Base-by-base conservation (phyloP, 2,113 vertebrate genomes). In the Cavia porcellus region DNA sequence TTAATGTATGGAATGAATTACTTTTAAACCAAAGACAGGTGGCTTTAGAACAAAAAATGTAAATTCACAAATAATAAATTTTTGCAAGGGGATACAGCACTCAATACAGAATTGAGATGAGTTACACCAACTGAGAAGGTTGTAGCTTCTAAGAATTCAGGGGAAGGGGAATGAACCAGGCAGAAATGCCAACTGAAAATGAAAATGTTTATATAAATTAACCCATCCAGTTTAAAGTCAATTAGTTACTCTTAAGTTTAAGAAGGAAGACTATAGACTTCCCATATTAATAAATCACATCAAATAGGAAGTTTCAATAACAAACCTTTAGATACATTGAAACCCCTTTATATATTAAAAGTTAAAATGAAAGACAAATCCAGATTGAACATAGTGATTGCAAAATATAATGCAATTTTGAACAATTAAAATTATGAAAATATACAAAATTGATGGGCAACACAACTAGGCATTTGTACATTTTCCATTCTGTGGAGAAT, bases 181-280 rank as follows among this genome's bases (percentile, higher is more conserved):
- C 92, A 98, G 86, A 92, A 89, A 97, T 92, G 96, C 97, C 57
- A 83, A 96, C 94, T 97, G 97, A 92, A 98, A 98, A 98, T 96
- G 97, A 98, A 98, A 98, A 94, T 79, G 95, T 98, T 98, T 98
- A 98, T 98, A 98, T 98, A 98, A 98, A 98, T 98, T 98, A 98
- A 98, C 98, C 98, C 98, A 98, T 98, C 97, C 98, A 98, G 97
- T 98, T 98, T 98, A 98, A 98, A 98, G 98, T 97, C 97, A 95
- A 97, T 98, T 88, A 93, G 72, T 97, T 98, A 96, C 97, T 98
- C 94, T 97, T 97, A 97, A 95, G 97, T 98, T 97, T 92, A 97
- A 97, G 92, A 98, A 98, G 97, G 98, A 98, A 94, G 97, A 97
- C 7, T 97, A 97, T 89, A 38, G 84, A 96, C 96, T 97, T 98